Evolutionary conservation across 2,113 vertebrate genomes (phyloP), one percentile per base, ranked within the genome.

Genomic region (Engraulis encrasicolus): DNA sequence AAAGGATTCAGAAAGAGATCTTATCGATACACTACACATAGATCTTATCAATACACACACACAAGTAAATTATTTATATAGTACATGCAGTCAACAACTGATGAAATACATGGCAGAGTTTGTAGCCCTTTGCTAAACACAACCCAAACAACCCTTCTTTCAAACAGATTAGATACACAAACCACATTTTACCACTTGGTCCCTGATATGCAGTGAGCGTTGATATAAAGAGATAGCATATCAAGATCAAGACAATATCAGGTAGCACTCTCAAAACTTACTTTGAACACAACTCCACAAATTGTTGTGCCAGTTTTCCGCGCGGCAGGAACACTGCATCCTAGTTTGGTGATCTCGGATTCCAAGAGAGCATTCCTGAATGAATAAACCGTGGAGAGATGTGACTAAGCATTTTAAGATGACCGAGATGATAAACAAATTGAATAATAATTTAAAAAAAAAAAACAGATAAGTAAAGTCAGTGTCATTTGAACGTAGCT

Each of bases 241-340:
- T 45, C 40, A 45, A 45, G 40, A 45, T 45, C 40, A 9, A 45
- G 58, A 27, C 11, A 9, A 66, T n/a, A 66, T 66, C 58, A 66
- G 7, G 15, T 66, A 66, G 31, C 58, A 31, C 23, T 31, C 2
- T 66, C n/a, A 11, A 82, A 4, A 18, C 88, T 93, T 88, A 99
- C 98, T 97, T 98, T 99, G 87, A 92, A 99, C 48, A 99, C 95
- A 4, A 99, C 66, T 0, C 98, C 98, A 50, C 96, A 97, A 85
- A 99, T 99, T 18, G 98, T 99, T 1, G 98, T 99, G 84, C 98
- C 98, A 0, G 98, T 99, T 93, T 98, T 99, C 36, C 97, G 95
- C 37, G 96, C 95, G 34, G 93, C 49, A 14, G 97, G 97, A 71
- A 96, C 85, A 6, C 92, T 94, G 83, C 89, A 92, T 6, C 97